Evolutionary conservation across 1,140 invertebrate species (phyloP).

Genomic region (Papilio dardanus): DNA sequence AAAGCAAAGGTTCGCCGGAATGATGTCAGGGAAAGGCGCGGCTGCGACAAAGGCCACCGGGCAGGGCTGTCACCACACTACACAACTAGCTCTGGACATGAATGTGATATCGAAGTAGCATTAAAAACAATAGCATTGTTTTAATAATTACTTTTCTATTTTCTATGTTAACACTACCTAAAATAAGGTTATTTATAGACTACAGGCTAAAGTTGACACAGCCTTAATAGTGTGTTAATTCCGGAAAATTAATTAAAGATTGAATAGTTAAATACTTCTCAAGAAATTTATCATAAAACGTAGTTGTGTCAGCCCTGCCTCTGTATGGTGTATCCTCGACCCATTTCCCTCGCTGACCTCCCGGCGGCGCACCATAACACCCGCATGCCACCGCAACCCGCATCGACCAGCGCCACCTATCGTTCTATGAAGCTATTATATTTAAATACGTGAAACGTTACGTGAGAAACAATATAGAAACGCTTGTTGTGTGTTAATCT

Average conservation of each 20-base stretch:
- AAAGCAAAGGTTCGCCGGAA: neutral
- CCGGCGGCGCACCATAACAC: neutral
- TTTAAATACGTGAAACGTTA: neutral
- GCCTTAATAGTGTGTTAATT: neutral
- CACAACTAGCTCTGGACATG: no score
- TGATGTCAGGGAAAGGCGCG: constrained; percentile 34
- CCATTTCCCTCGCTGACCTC: constrained; percentile 14
- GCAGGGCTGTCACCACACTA: neutral
- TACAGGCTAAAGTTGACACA: neutral
- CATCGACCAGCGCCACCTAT: neutral
- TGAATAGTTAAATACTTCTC: no score
- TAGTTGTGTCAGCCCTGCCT: neutral
- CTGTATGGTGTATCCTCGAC: constrained; percentile 21
- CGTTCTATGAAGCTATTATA: neutral
- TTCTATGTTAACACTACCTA: no score
- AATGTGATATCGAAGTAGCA: no score
- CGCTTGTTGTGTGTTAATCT: neutral
- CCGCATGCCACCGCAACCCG: neutral
- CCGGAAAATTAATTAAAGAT: no score
- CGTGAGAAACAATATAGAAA: neutral
- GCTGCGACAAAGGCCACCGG: constrained; percentile 16
- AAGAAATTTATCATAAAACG: no score
- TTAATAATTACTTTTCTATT: neutral
- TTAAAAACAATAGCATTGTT: neutral
- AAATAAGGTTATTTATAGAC: no score